Percentiles rank a stretch among this genome's conserved stretches.
These are phyloP conservation scores for Ranitomeya imitator DNA, from an alignment of 2,113 vertebrate species.

Conservation along the genomic window DNA sequence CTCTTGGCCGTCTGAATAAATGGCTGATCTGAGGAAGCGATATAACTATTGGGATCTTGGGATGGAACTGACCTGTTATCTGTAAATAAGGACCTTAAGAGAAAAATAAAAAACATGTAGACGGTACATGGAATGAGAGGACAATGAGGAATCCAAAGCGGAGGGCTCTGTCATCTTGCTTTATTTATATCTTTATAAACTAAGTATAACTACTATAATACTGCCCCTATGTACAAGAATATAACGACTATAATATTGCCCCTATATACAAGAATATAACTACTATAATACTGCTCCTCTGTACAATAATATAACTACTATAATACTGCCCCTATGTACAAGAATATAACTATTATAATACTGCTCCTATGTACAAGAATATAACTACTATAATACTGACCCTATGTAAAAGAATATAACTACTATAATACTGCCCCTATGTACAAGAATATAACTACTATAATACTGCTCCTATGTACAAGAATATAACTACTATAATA, in stretches of 20 bases:
- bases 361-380: neutral
- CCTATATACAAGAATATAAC: neutral
- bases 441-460: too few relatives aligned
- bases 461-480: neutral
- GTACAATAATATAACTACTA: conserved; percentile 1
- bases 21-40: neutral
- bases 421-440: neutral
- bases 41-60: neutral
- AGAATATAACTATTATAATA: conserved; percentile 6
- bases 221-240: neutral
- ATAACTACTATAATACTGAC: conserved; percentile 10
- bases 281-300: neutral
- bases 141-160: too few relatives aligned
- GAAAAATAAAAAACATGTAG: too few relatives aligned
- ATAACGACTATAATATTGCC: neutral
- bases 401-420: conserved; percentile 4
- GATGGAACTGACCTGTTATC: neutral
- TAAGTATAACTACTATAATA: too few relatives aligned
- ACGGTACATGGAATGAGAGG: too few relatives aligned
- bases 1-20: neutral
- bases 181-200: too few relatives aligned
- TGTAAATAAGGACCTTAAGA: too few relatives aligned
- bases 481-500: conserved; percentile 8
- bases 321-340: conserved; percentile 2
- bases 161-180: too few relatives aligned